These are phyloP conservation scores for Eurystomus gularis DNA, from an alignment of 2,113 vertebrate genomes.

Conservation along the genomic window DNA sequence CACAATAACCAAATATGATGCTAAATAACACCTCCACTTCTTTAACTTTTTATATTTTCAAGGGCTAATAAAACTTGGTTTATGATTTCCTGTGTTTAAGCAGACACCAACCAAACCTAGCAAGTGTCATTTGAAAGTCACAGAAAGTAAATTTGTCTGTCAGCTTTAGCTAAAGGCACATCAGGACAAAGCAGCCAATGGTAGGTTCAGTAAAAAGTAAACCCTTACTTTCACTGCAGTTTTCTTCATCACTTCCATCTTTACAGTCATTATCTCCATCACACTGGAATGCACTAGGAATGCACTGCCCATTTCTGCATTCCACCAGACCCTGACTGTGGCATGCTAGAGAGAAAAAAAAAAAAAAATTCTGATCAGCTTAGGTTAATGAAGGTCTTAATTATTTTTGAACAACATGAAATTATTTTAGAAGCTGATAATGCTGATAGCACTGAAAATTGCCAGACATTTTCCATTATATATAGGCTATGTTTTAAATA, in stretches of 20 bases:
- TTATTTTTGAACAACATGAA: background rate
- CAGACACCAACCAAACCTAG: background rate
- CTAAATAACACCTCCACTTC: background rate
- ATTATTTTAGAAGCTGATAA: background rate
- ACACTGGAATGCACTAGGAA: constrained; percentile 88
- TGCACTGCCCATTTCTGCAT: constrained; percentile 88
- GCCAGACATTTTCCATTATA: background rate
- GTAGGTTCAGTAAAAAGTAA: background rate
- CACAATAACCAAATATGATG: background rate
- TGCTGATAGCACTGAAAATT: background rate
- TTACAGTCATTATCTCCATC: constrained; percentile 94
- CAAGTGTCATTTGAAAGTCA: background rate
- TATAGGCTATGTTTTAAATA: background rate
- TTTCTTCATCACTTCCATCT: constrained; percentile 91
- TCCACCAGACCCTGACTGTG: constrained; percentile 90
- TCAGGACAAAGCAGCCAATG: background rate
- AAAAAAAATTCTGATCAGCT: background rate
- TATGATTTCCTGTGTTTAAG: background rate
- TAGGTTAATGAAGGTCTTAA: background rate
- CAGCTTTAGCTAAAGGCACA: background rate
- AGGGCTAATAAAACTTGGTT: background rate
- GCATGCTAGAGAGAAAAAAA: constrained; percentile 76
- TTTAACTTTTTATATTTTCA: background rate
- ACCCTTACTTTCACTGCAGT: constrained; percentile 77
- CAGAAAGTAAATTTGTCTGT: background rate